Base-by-base conservation (phyloP, 2,888 invertebrate genomes). In the Drosophila tanythrix region DNA sequence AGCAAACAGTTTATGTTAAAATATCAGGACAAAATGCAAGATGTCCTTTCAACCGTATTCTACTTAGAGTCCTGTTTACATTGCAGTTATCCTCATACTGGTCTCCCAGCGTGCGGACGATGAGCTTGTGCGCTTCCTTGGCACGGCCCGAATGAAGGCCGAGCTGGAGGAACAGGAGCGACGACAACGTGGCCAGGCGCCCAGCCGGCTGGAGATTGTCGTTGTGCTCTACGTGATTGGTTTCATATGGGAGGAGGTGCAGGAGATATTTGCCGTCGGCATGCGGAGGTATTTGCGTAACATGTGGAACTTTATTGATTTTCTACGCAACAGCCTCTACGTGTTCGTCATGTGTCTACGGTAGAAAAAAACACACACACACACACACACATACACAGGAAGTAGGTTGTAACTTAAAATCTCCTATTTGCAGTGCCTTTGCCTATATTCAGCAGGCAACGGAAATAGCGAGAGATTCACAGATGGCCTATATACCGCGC, bases 251-350 rank as follows among this genome's bases (percentile, higher is more conserved):
- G 97, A 98, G 91, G 99, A 99, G 94, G 96, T 97, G 4, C 97
- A 97, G 92, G 98, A 98, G 92, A 96, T 98, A 74, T 98, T 96
- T 94, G 95, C 95, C 29, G 96, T 97, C 91, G 99, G 99, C n/a
- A 95, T 98, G 57, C 95, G 95, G 46, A 96, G 96, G 0, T 99
- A 99, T 91, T 94, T 98, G 35, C 95, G 97, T 36, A 98, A 99
- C 92, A 95, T 99, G 95, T 99, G 99, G 99, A 99, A 99, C 93
- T 97, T 98, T 90, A 97, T 99, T 61, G 99, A 99, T 94, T 98
- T 98, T 92, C 96, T 97, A 7, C 95, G 98, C 51, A 99, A 99
- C 93, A 95, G 96, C 1, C 94, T 99, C 3, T 99, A 99, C 93
- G 95, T 96, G 50, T 94, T 95, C 6, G 97, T 97, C 11, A 94